Evolutionary conservation across 2,888 invertebrate genomes (phyloP).

Genomic region (Leuctra nigra): DNA sequence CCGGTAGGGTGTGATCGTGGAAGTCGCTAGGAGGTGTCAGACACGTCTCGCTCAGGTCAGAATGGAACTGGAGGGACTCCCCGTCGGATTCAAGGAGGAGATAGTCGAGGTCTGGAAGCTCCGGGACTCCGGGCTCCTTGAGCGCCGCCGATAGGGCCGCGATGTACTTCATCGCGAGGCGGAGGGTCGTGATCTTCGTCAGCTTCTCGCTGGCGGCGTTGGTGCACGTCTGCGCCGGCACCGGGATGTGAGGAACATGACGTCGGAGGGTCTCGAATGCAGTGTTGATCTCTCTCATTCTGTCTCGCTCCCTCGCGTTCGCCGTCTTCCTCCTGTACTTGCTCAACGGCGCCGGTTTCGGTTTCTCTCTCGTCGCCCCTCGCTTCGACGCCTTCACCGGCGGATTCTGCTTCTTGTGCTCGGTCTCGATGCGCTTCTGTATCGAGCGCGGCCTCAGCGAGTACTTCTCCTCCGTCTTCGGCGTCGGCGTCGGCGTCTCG

Average conservation of each 20-base stretch:
- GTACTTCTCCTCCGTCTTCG: conserved; percentile 49
- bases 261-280: conserved; percentile 77
- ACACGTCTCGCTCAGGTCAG: conserved; percentile 32
- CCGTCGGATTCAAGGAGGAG: conserved; percentile 53
- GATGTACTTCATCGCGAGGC: conserved; percentile 84
- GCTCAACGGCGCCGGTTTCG: conserved; percentile 62
- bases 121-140: conserved; percentile 38
- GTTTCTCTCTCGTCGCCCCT: conserved; percentile 37
- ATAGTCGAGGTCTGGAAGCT: conserved; percentile 30
- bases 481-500: conserved; percentile 2
- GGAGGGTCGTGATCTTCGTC: conserved; percentile 82
- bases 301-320: conserved; percentile 77
- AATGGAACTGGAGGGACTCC: conserved; percentile 43
- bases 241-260: conserved; percentile 56
- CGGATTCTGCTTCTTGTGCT: conserved; percentile 39
- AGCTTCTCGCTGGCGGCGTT: conserved; percentile 58
- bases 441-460: conserved; percentile 59
- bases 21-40: conserved; percentile 24
- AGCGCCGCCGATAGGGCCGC: conserved; percentile 63
- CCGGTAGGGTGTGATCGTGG: conserved; percentile 38
- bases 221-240: conserved; percentile 22
- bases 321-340: conserved; percentile 87
- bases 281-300: conserved; percentile 86
- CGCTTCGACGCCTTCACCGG: background rate
- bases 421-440: conserved; percentile 48